A percentile compares a stretch with the other conserved stretches of the same genome.
Evolutionary conservation across 2,797 vertebrate species (phyloP).

Genomic region (Parauchenoglanis ngamensis): DNA sequence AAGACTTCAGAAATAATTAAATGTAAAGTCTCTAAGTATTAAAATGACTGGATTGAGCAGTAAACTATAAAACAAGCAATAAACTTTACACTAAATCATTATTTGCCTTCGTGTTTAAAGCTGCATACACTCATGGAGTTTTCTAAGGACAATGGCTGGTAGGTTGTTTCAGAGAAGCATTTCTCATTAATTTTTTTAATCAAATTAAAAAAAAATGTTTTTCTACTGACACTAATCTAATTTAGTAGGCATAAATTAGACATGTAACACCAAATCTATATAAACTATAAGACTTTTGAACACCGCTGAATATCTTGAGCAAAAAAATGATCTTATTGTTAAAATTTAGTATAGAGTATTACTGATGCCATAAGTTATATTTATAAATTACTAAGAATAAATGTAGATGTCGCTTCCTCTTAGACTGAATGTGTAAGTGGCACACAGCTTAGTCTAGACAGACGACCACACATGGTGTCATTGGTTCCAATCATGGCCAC

Average conservation of each 20-base stretch:
- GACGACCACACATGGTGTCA: conserved; percentile 74
- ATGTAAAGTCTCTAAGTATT: not conserved
- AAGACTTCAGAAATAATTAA: not conserved
- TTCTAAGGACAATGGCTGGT: not conserved
- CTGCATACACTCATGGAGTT: not conserved
- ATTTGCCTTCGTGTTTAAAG: not conserved
- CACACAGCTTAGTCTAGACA: conserved; percentile 71
- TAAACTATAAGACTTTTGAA: not conserved
- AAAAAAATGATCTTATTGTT: not conserved
- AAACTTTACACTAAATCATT: not conserved
- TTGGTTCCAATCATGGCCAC: conserved; percentile 60
- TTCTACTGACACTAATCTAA: not conserved
- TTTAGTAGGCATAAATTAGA: not conserved
- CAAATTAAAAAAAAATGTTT: not conserved
- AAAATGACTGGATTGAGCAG: not conserved
- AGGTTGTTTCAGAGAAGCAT: not conserved
- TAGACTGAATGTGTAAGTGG: conserved; percentile 33
- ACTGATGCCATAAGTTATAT: not conserved
- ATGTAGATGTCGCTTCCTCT: conserved; percentile 34
- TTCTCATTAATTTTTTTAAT: not conserved
- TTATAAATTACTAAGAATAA: not conserved
- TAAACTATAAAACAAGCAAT: not conserved
- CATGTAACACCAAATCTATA: not conserved
- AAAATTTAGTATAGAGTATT: not conserved
- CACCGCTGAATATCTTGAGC: not conserved